These are phyloP conservation scores for Peromyscus leucopus DNA, from an alignment of 2,113 vertebrate species.

Conservation along the genomic window DNA sequence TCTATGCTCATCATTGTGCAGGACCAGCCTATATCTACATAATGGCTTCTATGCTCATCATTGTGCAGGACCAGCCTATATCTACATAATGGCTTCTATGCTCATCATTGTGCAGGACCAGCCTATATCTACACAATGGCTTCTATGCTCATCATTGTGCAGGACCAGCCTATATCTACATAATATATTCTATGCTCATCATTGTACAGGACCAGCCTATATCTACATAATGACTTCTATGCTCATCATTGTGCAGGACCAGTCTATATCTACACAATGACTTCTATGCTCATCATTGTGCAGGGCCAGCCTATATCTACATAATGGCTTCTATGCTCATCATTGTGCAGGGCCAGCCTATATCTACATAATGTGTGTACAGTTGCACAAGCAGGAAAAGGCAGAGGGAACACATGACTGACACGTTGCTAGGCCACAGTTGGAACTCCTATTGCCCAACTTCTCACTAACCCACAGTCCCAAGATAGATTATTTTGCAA, in stretches of 20 bases:
- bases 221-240: no score
- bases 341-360: neutral
- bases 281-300: no score
- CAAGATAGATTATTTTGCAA: slow-evolving; percentile 77
- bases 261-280: no score
- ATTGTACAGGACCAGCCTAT: neutral
- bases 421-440: slow-evolving; percentile 58
- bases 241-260: neutral
- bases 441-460: slow-evolving; percentile 61
- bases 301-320: no score
- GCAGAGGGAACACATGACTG: slow-evolving; percentile 46
- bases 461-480: slow-evolving; percentile 64
- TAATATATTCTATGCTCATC: no score
- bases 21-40: neutral
- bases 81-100: neutral
- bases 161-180: neutral
- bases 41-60: neutral
- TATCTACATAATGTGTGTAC: neutral
- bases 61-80: neutral
- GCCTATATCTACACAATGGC: neutral
- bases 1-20: no score
- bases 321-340: neutral
- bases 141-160: no score
- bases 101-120: no score
- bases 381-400: neutral